Conservation (phyloP, 2,888 invertebrate species). For the Cistogaster globosa region DNA sequence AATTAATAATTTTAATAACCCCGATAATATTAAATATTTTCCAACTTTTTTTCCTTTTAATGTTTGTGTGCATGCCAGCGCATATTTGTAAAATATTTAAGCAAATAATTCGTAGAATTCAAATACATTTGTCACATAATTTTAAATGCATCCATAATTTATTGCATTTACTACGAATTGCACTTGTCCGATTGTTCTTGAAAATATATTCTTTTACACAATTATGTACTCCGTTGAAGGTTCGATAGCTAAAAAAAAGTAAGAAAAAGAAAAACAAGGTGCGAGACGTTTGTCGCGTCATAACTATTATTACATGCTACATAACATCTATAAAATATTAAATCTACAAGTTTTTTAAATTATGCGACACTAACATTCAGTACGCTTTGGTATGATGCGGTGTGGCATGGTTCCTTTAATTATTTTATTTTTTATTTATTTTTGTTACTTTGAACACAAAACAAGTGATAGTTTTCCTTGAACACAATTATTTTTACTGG, state of each 20-base stretch:
- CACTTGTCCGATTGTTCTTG: slow-evolving; percentile 21
- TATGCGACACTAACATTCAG: too few species aligned
- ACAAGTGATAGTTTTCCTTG: slow-evolving; percentile 7
- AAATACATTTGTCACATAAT: slow-evolving; percentile 28
- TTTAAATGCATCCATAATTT: slow-evolving; percentile 12
- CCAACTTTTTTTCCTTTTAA: background rate
- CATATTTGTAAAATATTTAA: background rate
- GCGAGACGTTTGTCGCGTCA: slow-evolving; percentile 49
- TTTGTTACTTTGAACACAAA: slow-evolving; percentile 43
- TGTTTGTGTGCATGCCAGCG: background rate
- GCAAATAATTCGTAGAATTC: slow-evolving; percentile 54
- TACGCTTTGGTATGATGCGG: slow-evolving; percentile 28
- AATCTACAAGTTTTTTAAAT: background rate
- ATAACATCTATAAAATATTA: slow-evolving; percentile 28
- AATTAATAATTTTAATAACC: too few species aligned
- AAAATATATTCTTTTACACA: background rate
- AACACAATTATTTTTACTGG: too few species aligned
- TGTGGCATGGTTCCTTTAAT: slow-evolving; percentile 30
- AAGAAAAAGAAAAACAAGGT: slow-evolving; percentile 18
- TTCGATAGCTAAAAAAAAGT: slow-evolving; percentile 14
- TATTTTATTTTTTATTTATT: too few species aligned
- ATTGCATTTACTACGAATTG: slow-evolving; percentile 44
- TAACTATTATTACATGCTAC: slow-evolving; percentile 13
- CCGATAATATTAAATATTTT: background rate
- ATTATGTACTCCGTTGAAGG: slow-evolving; percentile 30